These are phyloP conservation scores for Doryteuthis pealeii DNA, from an alignment of 1,140 invertebrate genomes.

Conservation along the genomic window DNA sequence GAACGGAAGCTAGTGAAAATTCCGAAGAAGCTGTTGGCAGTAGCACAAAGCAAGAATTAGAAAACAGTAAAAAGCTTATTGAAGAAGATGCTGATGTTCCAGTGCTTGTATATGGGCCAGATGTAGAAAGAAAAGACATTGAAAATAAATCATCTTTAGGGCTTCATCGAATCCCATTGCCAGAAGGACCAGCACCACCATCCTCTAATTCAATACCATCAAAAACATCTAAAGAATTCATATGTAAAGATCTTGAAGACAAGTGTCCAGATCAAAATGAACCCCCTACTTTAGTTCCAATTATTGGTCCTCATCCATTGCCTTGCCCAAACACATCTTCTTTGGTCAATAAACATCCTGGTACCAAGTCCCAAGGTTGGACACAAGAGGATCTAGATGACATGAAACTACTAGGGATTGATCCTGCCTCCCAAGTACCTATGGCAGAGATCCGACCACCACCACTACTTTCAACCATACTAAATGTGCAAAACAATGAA, in stretches of 20 bases:
- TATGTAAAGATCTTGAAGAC: too few relatives aligned
- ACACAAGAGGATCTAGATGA: conserved; percentile 27
- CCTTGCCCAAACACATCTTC: too few relatives aligned
- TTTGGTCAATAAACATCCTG: too few relatives aligned
- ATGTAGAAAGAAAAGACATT: too few relatives aligned
- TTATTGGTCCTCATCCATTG: too few relatives aligned
- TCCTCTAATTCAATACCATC: not conserved
- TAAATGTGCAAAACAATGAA: not conserved
- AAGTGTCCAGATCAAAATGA: too few relatives aligned
- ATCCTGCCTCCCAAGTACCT: conserved; percentile 24
- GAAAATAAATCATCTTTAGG: not conserved
- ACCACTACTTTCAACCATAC: conserved; percentile 22
- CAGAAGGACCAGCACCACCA: too few relatives aligned
- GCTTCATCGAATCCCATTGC: not conserved
- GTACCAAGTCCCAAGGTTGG: too few relatives aligned
- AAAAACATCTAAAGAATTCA: too few relatives aligned
- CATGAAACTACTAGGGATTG: conserved; percentile 39
- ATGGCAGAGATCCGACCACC: conserved; percentile 31
- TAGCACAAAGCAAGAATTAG: not conserved
- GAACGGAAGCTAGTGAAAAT: not conserved
- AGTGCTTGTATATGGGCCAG: not conserved
- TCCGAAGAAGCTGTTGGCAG: too few relatives aligned
- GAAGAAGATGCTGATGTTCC: not conserved
- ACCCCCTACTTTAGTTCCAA: too few relatives aligned
- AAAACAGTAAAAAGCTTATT: not conserved